Percentiles rank a stretch among this genome's conserved stretches.
These are phyloP conservation scores for Liopterus haemorrhoidalis DNA, from an alignment of 2,888 invertebrate genomes.

Conservation along the genomic window DNA sequence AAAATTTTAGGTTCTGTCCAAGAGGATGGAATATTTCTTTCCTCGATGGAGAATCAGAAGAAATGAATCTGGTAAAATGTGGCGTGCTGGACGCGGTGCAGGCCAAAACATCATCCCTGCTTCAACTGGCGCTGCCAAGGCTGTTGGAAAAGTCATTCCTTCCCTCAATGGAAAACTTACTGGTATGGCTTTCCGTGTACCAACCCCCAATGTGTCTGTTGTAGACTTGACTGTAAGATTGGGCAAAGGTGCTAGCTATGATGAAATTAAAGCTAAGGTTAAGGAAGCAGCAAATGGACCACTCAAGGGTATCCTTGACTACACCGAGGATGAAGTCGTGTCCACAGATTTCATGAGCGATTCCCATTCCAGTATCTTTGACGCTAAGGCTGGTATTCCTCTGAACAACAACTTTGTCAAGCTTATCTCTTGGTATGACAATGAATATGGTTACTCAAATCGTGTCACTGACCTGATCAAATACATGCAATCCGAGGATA, in stretches of 20 bases:
- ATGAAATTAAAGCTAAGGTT: slow-evolving; percentile 82
- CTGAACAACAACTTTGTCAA: slow-evolving; percentile 95
- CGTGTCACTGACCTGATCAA: slow-evolving; percentile 95
- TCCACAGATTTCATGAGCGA: slow-evolving; percentile 94
- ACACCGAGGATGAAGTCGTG: slow-evolving; percentile 95
- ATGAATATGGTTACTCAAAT: slow-evolving; percentile 97
- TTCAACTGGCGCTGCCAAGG: slow-evolving; percentile 97
- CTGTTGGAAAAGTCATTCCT: slow-evolving; percentile 98
- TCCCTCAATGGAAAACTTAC: slow-evolving; percentile 94
- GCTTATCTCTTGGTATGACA: slow-evolving; percentile 98
- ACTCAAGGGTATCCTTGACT: slow-evolving; percentile 84
- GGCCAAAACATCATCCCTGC: slow-evolving; percentile 99
- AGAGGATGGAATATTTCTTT: no score
- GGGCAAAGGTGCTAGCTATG: slow-evolving; percentile 80
- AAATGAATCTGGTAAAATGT: slow-evolving; percentile 82
- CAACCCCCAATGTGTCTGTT: slow-evolving; percentile 94
- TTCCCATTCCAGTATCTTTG: slow-evolving; percentile 89
- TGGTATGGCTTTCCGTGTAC: slow-evolving; percentile 99
- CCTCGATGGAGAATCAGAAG: no score
- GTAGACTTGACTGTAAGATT: slow-evolving; percentile 85
- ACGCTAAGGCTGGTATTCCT: slow-evolving; percentile 92
- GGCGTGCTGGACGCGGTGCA: slow-evolving; percentile 99
- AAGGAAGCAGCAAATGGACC: slow-evolving; percentile 83
- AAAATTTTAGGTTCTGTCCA: no score
- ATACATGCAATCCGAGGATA: slow-evolving; percentile 68